phyloP scores from a whole-genome alignment of 2,888 invertebrate genomes.

The Barypeithes pellucidus region DNA sequence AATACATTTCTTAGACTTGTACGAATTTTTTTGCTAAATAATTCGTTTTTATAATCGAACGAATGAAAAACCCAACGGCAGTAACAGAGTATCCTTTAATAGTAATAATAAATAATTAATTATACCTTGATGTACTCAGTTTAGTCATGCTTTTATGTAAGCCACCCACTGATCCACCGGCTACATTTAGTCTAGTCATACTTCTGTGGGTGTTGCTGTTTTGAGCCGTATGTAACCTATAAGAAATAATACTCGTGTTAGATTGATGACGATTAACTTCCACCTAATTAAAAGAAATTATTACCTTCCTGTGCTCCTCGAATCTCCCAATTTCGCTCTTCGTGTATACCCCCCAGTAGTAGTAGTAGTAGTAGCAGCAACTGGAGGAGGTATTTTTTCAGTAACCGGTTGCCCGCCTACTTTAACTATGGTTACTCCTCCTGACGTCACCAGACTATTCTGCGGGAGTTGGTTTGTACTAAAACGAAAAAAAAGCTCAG shows the following conservation, averaged over 20 bases:
- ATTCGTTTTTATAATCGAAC: background rate
- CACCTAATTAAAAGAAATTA: background rate
- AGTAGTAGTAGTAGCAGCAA: too few relatives aligned
- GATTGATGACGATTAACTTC: too few relatives aligned
- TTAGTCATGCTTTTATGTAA: conserved; percentile 89
- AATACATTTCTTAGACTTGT: too few relatives aligned
- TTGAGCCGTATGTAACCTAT: conserved; percentile 78
- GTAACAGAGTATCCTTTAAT: too few relatives aligned
- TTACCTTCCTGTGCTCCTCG: conserved; percentile 79
- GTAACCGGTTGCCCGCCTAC: conserved; percentile 73
- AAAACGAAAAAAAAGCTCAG: conserved; percentile 54
- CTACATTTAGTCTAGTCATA: conserved; percentile 85
- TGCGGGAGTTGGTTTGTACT: conserved; percentile 65
- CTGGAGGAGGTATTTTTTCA: conserved; percentile 57
- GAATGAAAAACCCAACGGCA: too few relatives aligned
- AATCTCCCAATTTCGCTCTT: conserved; percentile 81
- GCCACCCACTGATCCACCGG: conserved; percentile 84
- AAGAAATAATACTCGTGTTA: conserved; percentile 1
- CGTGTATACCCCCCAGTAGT: conserved; percentile 73
- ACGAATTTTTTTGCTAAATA: too few relatives aligned
- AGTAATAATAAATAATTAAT: too few relatives aligned
- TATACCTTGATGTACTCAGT: conserved; percentile 80
- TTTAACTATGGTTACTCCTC: conserved; percentile 87
- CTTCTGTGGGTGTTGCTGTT: conserved; percentile 80
- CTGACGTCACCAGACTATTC: conserved; percentile 80